Conservation (phyloP, 1,140 invertebrate genomes). For the Oncopeltus fasciatus region DNA sequence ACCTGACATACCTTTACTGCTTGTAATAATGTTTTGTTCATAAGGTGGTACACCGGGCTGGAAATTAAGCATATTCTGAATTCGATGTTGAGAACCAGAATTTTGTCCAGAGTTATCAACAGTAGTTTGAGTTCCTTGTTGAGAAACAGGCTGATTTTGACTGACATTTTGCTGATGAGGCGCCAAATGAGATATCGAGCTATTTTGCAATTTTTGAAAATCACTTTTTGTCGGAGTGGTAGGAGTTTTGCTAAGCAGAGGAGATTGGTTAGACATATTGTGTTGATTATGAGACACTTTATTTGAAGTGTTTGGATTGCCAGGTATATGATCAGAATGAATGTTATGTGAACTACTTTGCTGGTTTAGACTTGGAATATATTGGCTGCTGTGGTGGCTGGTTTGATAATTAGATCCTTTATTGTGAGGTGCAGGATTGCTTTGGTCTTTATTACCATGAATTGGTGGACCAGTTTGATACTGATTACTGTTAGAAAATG, state of each 20-base stretch:
- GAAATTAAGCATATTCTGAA: background rate
- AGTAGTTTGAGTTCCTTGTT: background rate
- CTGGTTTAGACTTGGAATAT: background rate
- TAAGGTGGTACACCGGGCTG: background rate
- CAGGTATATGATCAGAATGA: background rate
- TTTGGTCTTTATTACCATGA: too few relatives aligned
- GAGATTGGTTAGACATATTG: background rate
- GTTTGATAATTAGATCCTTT: too few relatives aligned
- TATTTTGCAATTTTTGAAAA: background rate
- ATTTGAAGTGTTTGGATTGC: background rate
- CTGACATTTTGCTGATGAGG: background rate
- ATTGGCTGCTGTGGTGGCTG: background rate
- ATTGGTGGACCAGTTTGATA: too few relatives aligned
- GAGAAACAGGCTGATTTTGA: background rate
- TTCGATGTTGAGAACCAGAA: background rate
- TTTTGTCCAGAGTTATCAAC: background rate
- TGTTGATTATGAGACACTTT: background rate
- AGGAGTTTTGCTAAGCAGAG: background rate
- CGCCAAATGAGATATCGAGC: background rate
- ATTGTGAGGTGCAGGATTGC: too few relatives aligned
- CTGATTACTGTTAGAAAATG: background rate
- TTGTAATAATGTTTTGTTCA: background rate
- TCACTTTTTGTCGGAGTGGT: background rate
- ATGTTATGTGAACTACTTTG: background rate
- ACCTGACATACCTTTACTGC: constrained; percentile 1